Evolutionary conservation across 2,888 invertebrate species (phyloP).

Genomic region (Hypomecis punctinalis): DNA sequence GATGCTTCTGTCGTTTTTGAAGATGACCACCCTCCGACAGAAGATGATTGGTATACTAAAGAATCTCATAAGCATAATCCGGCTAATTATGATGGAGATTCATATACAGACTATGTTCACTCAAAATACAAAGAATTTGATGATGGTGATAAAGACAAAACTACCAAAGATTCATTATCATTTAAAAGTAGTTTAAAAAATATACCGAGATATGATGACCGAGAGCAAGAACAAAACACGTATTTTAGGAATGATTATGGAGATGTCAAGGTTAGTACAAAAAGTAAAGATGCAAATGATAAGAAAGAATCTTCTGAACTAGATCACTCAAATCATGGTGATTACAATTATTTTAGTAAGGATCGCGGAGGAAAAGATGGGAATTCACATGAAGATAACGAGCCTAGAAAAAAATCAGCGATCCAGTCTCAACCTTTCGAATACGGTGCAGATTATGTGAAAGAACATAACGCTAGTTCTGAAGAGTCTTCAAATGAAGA

Average conservation of each 20-base stretch:
- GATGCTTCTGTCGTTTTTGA: slow-evolving; percentile 30
- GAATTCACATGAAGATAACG: not conserved
- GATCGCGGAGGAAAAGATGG: not conserved
- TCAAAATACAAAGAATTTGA: slow-evolving; percentile 26
- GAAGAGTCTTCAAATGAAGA: slow-evolving; percentile 10
- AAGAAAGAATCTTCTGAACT: slow-evolving; percentile 9
- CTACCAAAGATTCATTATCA: slow-evolving; percentile 18
- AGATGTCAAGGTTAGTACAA: not conserved
- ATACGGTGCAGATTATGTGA: slow-evolving; percentile 1
- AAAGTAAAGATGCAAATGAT: not conserved
- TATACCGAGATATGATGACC: slow-evolving; percentile 9
- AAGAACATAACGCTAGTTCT: not conserved
- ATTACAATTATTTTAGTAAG: slow-evolving; percentile 8
- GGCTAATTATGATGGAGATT: slow-evolving; percentile 36
- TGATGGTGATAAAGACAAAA: slow-evolving; percentile 21
- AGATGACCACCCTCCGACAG: slow-evolving; percentile 32
- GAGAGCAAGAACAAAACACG: slow-evolving; percentile 10
- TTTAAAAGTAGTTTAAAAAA: slow-evolving; percentile 8
- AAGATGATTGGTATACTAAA: slow-evolving; percentile 42
- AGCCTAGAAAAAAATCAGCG: slow-evolving; percentile 1
- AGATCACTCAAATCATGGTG: slow-evolving; percentile 1
- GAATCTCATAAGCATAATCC: slow-evolving; percentile 39
- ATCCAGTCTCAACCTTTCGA: not conserved
- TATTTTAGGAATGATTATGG: slow-evolving; percentile 7
- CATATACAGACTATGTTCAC: slow-evolving; percentile 32